phyloP scores from a whole-genome alignment of 2,797 vertebrate species.

The Choloepus didactylus region DNA sequence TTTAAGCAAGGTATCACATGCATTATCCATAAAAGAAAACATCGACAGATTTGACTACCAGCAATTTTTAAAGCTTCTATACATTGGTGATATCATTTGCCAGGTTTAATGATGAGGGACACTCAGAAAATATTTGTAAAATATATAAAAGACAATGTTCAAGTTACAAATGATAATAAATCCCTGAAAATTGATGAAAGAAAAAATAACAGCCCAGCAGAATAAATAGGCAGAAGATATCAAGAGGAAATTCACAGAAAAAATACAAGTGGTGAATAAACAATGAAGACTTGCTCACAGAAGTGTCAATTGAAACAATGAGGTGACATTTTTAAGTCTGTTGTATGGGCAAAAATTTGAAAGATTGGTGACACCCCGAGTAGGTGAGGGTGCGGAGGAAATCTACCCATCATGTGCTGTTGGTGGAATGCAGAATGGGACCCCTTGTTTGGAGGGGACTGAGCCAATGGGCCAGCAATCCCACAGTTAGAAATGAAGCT shows the following conservation, averaged over 20 bases:
- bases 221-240: not conserved
- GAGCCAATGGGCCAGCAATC: not conserved
- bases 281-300: not conserved
- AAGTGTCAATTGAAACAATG: not conserved
- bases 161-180: conserved; percentile 29
- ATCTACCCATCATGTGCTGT: too few species aligned
- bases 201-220: not conserved
- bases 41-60: not conserved
- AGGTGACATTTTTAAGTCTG: not conserved
- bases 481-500: not conserved
- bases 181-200: not conserved
- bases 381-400: not conserved
- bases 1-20: not conserved
- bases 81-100: not conserved
- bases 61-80: not conserved
- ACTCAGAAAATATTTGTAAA: not conserved
- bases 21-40: not conserved
- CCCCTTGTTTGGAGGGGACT: not conserved
- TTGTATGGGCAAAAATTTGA: not conserved
- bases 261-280: not conserved
- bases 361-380: not conserved
- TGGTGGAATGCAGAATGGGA: not conserved
- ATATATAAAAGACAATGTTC: not conserved
- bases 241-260: not conserved
- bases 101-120: not conserved